These are phyloP conservation scores for Acipenser oxyrinchus DNA, from an alignment of 2,797 vertebrate species.

Conservation along the genomic window DNA sequence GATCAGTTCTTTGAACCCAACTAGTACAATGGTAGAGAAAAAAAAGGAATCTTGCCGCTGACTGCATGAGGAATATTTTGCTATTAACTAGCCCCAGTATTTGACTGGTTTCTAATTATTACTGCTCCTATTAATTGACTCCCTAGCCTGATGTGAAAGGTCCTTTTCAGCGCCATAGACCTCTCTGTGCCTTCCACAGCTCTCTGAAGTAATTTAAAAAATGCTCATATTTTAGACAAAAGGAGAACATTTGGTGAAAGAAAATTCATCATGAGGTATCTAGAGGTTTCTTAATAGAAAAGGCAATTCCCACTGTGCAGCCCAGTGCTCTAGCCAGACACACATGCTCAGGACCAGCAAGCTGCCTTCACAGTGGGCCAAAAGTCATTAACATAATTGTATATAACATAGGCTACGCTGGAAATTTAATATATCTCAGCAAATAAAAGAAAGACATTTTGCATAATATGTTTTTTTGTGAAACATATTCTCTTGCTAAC, in stretches of 20 bases:
- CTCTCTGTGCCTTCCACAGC: conserved; percentile 83
- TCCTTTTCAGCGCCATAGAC: conserved; percentile 78
- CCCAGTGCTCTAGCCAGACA: conserved; percentile 93
- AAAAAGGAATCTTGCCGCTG: conserved; percentile 42
- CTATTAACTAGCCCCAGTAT: conserved; percentile 69
- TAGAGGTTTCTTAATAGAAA: conserved; percentile 99
- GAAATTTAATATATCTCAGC: conserved; percentile 98
- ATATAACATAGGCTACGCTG: conserved; percentile 94
- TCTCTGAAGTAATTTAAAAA: conserved; percentile 98
- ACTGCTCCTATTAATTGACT: conserved; percentile 80
- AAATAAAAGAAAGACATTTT: conserved; percentile 96
- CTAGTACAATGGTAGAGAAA: conserved; percentile 16
- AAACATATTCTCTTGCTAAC: conserved; percentile 62
- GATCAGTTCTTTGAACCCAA: too few relatives aligned
- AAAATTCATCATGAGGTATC: conserved; percentile 99
- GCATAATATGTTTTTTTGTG: conserved; percentile 73
- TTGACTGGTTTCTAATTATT: conserved; percentile 82
- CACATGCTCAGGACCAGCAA: conserved; percentile 96
- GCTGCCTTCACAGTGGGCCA: conserved; percentile 95
- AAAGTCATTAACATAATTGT: conserved; percentile 98
- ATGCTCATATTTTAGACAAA: conserved; percentile 96
- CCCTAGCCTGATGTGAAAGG: conserved; percentile 80
- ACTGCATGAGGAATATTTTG: conserved; percentile 56
- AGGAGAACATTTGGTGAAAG: conserved; percentile 98
- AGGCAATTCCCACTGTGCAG: conserved; percentile 96